phyloP scores from a whole-genome alignment of 1,140 invertebrate genomes.

The Drosophila trapezifrons region DNA sequence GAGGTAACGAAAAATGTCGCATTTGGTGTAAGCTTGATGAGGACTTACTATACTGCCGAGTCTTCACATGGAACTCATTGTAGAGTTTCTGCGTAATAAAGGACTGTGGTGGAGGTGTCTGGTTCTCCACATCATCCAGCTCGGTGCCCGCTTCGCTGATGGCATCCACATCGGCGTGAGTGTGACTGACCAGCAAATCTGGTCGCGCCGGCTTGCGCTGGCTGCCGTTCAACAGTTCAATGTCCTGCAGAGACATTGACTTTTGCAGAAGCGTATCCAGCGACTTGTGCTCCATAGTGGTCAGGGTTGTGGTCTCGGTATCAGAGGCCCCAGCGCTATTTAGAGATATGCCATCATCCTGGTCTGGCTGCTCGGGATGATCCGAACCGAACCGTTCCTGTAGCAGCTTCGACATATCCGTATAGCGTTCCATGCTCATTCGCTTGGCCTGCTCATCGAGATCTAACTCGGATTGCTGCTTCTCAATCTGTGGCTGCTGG shows the following conservation, averaged over 20 bases:
- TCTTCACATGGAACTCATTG: conserved; percentile 87
- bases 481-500: conserved; percentile 49
- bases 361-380: conserved; percentile 30
- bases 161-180: conserved; percentile 46
- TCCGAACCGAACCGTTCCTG: conserved; percentile 85
- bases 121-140: conserved; percentile 77
- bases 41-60: conserved; percentile 86
- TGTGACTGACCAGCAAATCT: conserved; percentile 62
- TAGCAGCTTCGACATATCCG: conserved; percentile 87
- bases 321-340: conserved; percentile 65
- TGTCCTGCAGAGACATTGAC: conserved; percentile 80
- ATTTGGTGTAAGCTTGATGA: conserved; percentile 86
- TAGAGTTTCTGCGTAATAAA: conserved; percentile 87
- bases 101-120: conserved; percentile 85
- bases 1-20: conserved; percentile 75
- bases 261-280: conserved; percentile 70
- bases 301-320: conserved; percentile 73
- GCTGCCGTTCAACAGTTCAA: conserved; percentile 73
- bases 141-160: conserved; percentile 79
- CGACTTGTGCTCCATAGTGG: conserved; percentile 72
- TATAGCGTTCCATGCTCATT: conserved; percentile 86
- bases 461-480: conserved; percentile 81
- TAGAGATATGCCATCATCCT: conserved; percentile 56
- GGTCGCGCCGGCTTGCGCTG: conserved; percentile 61
- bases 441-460: conserved; percentile 76